Evolutionary conservation across 2,113 vertebrate species (phyloP).

Genomic region (Alosa alosa): DNA sequence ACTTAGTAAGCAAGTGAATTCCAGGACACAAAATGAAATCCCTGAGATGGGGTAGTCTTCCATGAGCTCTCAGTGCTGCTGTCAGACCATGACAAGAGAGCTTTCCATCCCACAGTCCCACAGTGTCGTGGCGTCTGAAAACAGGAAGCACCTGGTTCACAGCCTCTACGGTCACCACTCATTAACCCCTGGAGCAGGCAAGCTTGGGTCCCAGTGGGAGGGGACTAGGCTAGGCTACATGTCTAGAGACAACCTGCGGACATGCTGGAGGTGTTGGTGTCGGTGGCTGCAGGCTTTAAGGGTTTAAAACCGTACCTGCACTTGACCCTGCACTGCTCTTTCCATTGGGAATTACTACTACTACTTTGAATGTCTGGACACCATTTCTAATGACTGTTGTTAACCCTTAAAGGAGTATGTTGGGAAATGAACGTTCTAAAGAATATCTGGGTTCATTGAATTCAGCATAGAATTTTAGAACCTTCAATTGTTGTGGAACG

Average conservation of each 20-base stretch:
- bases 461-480: no score
- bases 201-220: neutral
- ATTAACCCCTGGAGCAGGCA: neutral
- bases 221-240: no score
- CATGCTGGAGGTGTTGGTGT: neutral
- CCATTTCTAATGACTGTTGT: no score
- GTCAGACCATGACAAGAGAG: neutral
- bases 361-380: no score
- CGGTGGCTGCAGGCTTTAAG: no score
- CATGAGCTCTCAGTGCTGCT: neutral
- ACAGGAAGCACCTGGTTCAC: constrained; percentile 7
- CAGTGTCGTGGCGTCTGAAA: neutral
- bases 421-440: no score
- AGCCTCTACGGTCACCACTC: neutral
- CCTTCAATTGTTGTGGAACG: no score
- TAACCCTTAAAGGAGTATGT: no score
- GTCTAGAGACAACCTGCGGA: neutral
- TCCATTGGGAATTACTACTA: no score
- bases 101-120: neutral
- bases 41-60: neutral
- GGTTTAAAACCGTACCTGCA: no score
- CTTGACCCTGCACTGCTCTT: no score
- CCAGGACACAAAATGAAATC: neutral
- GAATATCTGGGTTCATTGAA: no score
- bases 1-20: neutral